Evolutionary conservation across 1,140 invertebrate species (phyloP), one percentile per base, ranked within the genome.

Genomic region (Pseudomyrmex flavicornis): DNA sequence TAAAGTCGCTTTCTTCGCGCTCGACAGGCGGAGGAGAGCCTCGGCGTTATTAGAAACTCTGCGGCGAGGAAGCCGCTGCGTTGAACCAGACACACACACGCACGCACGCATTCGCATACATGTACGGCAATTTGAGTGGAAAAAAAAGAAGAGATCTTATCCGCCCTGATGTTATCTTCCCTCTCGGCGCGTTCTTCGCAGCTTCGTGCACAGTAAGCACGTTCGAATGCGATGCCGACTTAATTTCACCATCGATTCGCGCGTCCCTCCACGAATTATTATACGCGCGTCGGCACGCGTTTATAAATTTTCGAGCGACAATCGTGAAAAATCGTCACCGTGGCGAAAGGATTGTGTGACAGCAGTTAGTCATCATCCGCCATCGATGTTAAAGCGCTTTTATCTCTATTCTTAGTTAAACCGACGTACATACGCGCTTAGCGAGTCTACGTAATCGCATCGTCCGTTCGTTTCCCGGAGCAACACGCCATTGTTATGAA

Each of bases 361-460:
- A 35, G 35, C 35, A 35, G 54, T 83, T 87, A 66, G 75, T 87
- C 85, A 74, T 54, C 9, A 79, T 52, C 69, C 56, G 46, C 56
- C 13, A 44, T 69, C 61, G 83, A 84, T 87, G 61, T 84, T 35
- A 80, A 88, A 88, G 83, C 69, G 77, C 70, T 5, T 84, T 87
- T 87, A 88, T 84, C 74, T 50, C 52, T 20, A 46, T 52, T 65
- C 80, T 70, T 17, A 35, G 59, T 87, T 83, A 59, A 52, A 61
- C 80, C 50, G 26, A 13, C 73, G 48, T 13, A 62, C 58, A 48
- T 35, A 35, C 5, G 35, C 35, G 35, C 35, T 26, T 17, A 17
- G 62, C 69, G 59, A 87, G 73, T 83, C 72, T 9, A 15, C 26
- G 46, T 70, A 48, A 44, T 80, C 76, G 54, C 10, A 63, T 58